These are phyloP conservation scores for Physella acuta DNA, from an alignment of 1,140 invertebrate species.

Conservation along the genomic window DNA sequence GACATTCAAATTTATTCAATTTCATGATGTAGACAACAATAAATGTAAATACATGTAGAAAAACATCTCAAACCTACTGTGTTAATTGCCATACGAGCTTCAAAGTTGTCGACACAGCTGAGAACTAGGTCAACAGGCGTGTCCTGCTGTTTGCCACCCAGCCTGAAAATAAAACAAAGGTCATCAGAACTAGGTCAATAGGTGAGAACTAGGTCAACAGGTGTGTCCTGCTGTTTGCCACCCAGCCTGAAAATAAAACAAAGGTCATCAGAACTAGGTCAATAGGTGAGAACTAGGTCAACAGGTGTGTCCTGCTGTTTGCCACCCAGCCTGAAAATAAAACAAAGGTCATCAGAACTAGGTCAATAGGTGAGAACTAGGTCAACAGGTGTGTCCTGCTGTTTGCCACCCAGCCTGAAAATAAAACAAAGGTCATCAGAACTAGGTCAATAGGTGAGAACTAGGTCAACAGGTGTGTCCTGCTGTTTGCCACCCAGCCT, in stretches of 20 bases:
- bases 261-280: background rate
- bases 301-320: too few species aligned
- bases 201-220: background rate
- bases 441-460: too few species aligned
- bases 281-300: background rate
- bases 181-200: background rate
- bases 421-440: too few species aligned
- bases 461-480: too few species aligned
- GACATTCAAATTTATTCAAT: background rate
- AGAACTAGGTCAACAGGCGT: constrained; percentile 87
- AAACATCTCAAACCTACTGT: constrained; percentile 62
- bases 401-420: too few species aligned
- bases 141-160: constrained; percentile 68
- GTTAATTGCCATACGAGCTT: constrained; percentile 97
- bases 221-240: too few species aligned
- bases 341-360: too few species aligned
- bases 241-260: background rate
- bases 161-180: constrained; percentile 60
- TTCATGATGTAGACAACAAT: background rate
- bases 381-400: too few species aligned
- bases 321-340: too few species aligned
- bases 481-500: background rate
- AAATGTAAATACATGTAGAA: background rate
- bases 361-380: too few species aligned
- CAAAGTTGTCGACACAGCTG: constrained; percentile 99